A percentile compares a stretch with the other conserved stretches of the same genome.
Evolutionary conservation across 2,113 vertebrate species (phyloP).

Genomic region (Lepus americanus): DNA sequence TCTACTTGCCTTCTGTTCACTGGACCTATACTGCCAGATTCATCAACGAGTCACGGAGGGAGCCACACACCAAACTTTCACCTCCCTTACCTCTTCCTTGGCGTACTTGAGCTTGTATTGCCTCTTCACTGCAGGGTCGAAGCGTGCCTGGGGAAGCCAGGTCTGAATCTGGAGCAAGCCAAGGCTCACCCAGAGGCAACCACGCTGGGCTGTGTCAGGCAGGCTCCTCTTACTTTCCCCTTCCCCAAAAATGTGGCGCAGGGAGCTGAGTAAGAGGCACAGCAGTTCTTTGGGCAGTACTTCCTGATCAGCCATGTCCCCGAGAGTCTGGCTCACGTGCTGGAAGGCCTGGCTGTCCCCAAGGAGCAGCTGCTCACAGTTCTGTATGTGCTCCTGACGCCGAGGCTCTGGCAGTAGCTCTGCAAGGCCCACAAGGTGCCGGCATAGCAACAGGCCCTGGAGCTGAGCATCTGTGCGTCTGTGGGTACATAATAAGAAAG

Average conservation of each 20-base stretch:
- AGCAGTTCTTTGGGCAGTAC: conserved; percentile 91
- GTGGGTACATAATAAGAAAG: conserved; percentile 68
- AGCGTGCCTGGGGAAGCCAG: conserved; percentile 95
- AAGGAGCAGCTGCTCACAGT: conserved; percentile 90
- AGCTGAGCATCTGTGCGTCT: conserved; percentile 92
- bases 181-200: conserved; percentile 95
- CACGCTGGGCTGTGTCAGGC: conserved; percentile 88
- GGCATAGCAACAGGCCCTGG: conserved; percentile 91
- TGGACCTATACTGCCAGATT: background rate
- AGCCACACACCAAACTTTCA: background rate
- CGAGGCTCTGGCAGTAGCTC: conserved; percentile 90
- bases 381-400: conserved; percentile 91
- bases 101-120: conserved; percentile 95
- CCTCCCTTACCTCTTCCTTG: conserved; percentile 93
- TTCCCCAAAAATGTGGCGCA: conserved; percentile 92
- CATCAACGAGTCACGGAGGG: background rate
- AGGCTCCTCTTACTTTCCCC: conserved; percentile 85
- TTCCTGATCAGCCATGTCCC: conserved; percentile 88
- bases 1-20: background rate
- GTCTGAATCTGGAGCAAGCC: conserved; percentile 95
- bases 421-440: conserved; percentile 91
- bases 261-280: conserved; percentile 90
- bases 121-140: conserved; percentile 96
- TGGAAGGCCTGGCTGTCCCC: conserved; percentile 89
- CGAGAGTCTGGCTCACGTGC: conserved; percentile 90